phyloP scores from a whole-genome alignment of 2,797 vertebrate species.

The Hypotaenidia philippensis region DNA sequence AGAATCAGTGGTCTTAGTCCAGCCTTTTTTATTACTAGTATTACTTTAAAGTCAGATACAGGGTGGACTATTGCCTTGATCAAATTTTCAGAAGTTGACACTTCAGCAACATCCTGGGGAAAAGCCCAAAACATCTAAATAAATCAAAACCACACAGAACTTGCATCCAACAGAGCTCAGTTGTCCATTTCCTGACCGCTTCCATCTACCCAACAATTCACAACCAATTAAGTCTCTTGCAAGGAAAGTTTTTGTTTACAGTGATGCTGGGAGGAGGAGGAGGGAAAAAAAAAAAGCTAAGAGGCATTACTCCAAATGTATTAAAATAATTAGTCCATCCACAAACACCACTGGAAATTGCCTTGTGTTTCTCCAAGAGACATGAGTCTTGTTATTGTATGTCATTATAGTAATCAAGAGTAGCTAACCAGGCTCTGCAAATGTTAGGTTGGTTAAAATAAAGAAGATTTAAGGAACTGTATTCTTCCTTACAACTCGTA shows the following conservation, averaged over 20 bases:
- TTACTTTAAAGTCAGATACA: not conserved
- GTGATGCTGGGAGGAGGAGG: not conserved
- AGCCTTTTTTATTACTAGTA: not conserved
- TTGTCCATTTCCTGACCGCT: not conserved
- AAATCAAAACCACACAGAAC: not conserved
- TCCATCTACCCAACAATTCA: conserved; percentile 26
- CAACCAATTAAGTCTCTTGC: conserved; percentile 14
- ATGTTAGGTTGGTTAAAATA: not conserved
- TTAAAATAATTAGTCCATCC: conserved; percentile 55
- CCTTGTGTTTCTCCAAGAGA: conserved; percentile 16
- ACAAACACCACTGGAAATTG: conserved; percentile 40
- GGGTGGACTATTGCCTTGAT: not conserved
- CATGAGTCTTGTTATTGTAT: not conserved
- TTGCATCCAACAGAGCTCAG: not conserved
- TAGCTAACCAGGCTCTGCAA: conserved; percentile 11
- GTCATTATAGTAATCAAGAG: conserved; percentile 12
- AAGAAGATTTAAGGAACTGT: not conserved
- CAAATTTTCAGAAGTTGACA: not conserved
- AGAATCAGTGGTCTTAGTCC: not conserved
- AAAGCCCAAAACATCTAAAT: not conserved
- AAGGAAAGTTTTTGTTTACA: conserved; percentile 26
- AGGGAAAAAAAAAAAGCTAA: not conserved
- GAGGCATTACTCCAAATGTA: conserved; percentile 22
- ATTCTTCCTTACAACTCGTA: not conserved
- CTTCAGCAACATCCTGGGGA: not conserved